phyloP scores from a whole-genome alignment of 2,888 invertebrate species.

The Oxystoma pomonae region DNA sequence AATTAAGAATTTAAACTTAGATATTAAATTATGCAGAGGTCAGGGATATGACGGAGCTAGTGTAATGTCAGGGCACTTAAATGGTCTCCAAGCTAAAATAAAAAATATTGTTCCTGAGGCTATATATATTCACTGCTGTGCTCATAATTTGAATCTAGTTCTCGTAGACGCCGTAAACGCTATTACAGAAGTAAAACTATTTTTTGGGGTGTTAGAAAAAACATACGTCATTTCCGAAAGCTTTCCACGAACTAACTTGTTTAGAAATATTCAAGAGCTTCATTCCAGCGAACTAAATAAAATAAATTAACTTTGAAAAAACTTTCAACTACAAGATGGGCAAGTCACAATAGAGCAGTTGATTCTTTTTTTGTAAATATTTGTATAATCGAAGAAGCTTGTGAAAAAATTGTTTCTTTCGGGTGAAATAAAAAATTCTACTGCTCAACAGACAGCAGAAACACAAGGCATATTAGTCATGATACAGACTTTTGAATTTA shows the following conservation, averaged over 20 bases:
- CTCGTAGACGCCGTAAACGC: slow-evolving; percentile 3
- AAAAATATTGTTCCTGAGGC: slow-evolving; percentile 10
- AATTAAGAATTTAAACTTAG: background rate
- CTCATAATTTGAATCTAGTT: slow-evolving; percentile 7
- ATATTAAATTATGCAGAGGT: slow-evolving; percentile 4
- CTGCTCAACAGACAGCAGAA: slow-evolving; percentile 1
- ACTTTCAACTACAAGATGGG: slow-evolving; percentile 7
- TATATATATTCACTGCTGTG: slow-evolving; percentile 11
- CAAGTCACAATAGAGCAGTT: slow-evolving; percentile 11
- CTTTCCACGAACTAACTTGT: slow-evolving; percentile 9
- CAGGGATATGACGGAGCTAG: slow-evolving; percentile 10
- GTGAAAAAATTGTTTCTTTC: slow-evolving; percentile 1
- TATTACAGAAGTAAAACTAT: slow-evolving; percentile 4
- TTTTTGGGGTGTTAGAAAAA: slow-evolving; percentile 9
- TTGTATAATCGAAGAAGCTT: background rate
- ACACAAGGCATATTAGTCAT: background rate
- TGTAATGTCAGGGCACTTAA: slow-evolving; percentile 3
- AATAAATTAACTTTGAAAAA: slow-evolving; percentile 7
- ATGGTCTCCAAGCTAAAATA: slow-evolving; percentile 5
- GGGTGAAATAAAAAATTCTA: slow-evolving; percentile 7
- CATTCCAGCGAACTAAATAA: background rate
- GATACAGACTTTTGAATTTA: slow-evolving; percentile 7
- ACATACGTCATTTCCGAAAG: slow-evolving; percentile 9
- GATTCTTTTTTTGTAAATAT: slow-evolving; percentile 8
- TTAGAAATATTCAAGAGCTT: slow-evolving; percentile 3